These are phyloP conservation scores for Argyra leucocephala DNA, from an alignment of 2,888 invertebrate genomes.

Conservation along the genomic window DNA sequence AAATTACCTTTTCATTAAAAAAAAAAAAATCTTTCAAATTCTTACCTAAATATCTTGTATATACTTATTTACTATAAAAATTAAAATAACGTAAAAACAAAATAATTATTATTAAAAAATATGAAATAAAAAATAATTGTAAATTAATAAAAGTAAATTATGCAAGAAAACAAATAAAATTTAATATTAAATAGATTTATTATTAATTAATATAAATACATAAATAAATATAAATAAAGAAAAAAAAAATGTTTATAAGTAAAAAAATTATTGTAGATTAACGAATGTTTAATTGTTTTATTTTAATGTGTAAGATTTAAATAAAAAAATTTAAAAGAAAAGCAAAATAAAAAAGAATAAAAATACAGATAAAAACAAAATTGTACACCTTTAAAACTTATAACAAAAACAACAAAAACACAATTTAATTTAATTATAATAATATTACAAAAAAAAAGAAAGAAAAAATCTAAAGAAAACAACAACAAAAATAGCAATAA, in stretches of 20 bases:
- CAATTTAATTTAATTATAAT: neutral
- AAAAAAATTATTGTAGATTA: neutral
- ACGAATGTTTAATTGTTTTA: neutral
- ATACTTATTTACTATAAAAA: neutral
- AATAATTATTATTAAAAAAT: neutral
- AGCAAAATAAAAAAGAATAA: neutral
- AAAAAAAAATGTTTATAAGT: neutral
- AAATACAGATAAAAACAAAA: neutral
- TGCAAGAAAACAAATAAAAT: neutral
- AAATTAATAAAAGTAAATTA: neutral
- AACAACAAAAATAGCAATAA: neutral
- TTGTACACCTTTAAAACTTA: neutral
- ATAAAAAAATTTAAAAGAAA: neutral
- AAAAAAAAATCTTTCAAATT: too few species aligned
- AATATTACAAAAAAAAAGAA: neutral
- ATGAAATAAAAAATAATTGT: neutral
- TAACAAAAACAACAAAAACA: too few species aligned
- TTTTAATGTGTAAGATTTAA: neutral
- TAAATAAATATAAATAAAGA: neutral
- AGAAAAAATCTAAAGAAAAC: too few species aligned
- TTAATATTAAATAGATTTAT: neutral
- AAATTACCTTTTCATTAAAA: neutral
- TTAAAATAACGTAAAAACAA: neutral
- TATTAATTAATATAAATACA: neutral
- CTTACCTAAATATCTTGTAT: neutral